Conservation (phyloP, 2,113 vertebrate species). For the Myodes glareolus region DNA sequence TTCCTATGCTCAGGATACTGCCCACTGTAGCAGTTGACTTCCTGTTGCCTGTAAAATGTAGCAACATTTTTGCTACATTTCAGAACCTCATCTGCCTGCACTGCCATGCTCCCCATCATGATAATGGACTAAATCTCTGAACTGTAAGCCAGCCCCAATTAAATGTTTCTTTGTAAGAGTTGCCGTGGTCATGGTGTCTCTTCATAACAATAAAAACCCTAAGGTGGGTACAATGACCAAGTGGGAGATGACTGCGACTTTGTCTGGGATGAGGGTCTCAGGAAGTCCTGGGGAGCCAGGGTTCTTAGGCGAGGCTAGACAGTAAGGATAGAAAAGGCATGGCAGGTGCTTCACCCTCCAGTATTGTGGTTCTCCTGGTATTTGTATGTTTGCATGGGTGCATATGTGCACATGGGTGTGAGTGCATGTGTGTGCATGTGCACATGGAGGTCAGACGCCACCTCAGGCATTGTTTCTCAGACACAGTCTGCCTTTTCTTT, state of each 20-base stretch:
- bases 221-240: neutral
- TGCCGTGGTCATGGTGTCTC: neutral
- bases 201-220: neutral
- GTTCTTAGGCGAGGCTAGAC: neutral
- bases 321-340: rapidly evolving
- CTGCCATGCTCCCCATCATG: neutral
- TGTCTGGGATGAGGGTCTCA: neutral
- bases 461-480: neutral
- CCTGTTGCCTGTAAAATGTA: neutral
- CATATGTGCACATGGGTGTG: too few relatives aligned
- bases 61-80: too few relatives aligned
- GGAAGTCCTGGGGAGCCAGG: neutral
- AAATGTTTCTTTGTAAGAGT: neutral
- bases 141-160: neutral
- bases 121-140: neutral
- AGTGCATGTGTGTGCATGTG: too few relatives aligned
- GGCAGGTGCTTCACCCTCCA: rapidly evolving
- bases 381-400: neutral
- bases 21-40: neutral
- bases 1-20: neutral
- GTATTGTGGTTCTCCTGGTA: neutral
- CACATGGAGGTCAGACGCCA: too few relatives aligned
- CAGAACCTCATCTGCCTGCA: neutral
- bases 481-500: too few relatives aligned
- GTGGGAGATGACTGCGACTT: neutral